These are phyloP conservation scores for Drosophila sordidapex DNA, from an alignment of 2,888 invertebrate genomes.

Conservation along the genomic window DNA sequence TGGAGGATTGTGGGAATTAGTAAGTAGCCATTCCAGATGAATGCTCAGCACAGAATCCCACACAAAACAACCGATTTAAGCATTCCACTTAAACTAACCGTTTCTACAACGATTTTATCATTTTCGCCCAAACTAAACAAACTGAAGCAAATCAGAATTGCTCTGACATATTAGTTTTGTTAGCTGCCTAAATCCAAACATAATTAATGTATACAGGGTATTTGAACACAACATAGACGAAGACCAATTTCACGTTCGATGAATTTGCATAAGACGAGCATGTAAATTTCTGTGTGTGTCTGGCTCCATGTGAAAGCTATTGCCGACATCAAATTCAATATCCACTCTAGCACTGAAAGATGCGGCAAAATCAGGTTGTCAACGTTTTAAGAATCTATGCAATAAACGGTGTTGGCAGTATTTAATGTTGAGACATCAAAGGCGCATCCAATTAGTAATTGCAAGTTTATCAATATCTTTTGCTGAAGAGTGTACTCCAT, in stretches of 20 bases:
- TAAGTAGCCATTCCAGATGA: slow-evolving; percentile 24
- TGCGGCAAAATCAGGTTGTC: too few species aligned
- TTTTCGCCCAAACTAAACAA: background rate
- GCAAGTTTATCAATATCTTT: background rate
- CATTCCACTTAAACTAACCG: slow-evolving; percentile 23
- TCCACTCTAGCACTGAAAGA: background rate
- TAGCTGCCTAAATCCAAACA: background rate
- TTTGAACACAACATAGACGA: background rate
- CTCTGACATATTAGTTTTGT: background rate
- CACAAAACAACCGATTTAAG: slow-evolving; percentile 13
- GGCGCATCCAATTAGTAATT: background rate
- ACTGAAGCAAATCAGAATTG: background rate
- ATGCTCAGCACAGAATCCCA: slow-evolving; percentile 10
- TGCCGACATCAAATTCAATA: background rate
- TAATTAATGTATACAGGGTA: background rate
- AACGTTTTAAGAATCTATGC: background rate
- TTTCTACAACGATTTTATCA: background rate
- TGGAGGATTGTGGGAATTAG: slow-evolving; percentile 1
- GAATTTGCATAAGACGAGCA: background rate
- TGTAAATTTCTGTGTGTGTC: background rate
- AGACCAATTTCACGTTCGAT: background rate
- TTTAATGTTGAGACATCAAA: background rate
- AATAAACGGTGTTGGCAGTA: background rate
- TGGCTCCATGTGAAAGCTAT: background rate
- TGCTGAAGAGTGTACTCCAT: slow-evolving; percentile 41